These are phyloP conservation scores for Engystomops pustulosus DNA, from an alignment of 2,113 vertebrate species.

Conservation along the genomic window DNA sequence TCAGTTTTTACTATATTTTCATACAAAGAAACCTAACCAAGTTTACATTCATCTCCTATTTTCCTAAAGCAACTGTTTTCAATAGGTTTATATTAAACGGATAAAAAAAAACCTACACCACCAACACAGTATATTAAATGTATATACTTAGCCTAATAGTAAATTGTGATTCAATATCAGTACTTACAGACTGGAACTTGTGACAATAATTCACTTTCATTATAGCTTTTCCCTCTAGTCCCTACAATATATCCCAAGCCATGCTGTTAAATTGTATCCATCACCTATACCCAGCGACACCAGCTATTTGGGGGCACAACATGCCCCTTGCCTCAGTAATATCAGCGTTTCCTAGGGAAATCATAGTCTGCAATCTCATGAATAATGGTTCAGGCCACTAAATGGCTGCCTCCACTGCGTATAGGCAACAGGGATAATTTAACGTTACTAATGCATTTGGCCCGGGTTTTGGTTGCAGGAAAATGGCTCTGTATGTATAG, in stretches of 20 bases:
- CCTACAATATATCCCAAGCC: not conserved
- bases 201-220: constrained; percentile 9
- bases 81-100: not conserved
- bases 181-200: not conserved
- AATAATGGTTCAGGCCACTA: constrained; percentile 7
- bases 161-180: not conserved
- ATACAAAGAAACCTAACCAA: not conserved
- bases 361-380: constrained; percentile 5
- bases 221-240: not conserved
- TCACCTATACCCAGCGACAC: not conserved
- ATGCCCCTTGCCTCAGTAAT: not conserved
- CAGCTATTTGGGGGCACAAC: not conserved
- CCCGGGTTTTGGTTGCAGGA: not conserved
- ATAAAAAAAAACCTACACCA: not conserved
- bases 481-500: not conserved
- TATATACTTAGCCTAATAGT: not conserved
- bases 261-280: constrained; percentile 13
- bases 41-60: not conserved
- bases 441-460: constrained; percentile 2
- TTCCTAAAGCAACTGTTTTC: not conserved
- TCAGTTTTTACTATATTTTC: not conserved
- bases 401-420: constrained; percentile 11
- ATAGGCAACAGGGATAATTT: constrained; percentile 25
- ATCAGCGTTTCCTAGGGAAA: constrained; percentile 14
- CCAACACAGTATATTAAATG: not conserved